Base-by-base conservation (phyloP, 2,888 invertebrate species). In the Copidosoma aretas region DNA sequence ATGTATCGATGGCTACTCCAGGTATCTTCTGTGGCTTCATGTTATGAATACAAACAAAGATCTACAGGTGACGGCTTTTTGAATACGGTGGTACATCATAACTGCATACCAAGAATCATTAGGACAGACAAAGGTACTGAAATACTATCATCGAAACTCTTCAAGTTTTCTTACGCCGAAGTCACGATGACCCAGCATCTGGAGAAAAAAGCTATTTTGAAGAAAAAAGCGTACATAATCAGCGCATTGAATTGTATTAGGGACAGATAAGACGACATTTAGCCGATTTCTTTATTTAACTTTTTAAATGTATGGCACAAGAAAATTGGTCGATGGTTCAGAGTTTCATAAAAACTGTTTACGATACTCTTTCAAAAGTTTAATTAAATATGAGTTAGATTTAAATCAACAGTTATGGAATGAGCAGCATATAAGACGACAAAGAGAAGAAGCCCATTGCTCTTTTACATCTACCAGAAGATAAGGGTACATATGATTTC, bases 1-100 rank as follows among this genome's bases (percentile, higher is more conserved):
- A 12, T 73, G 73, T 32, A 63, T 71, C 14, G 71, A 73, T 58
- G 70, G 73, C 14, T 71, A 54, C 57, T 71, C 65, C 1, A 54
- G 65, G 22, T 64, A 68, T 39, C 53, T 73, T 39, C n/a, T 71
- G 17, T 73, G 70, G 70, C 25, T 67, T 1, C 25, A 71, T 43
- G 67, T 69, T 10, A 64, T 62, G 12, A 25, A 60, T 0, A 60
- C 64, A n/a, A 71, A 71, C 25, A 71, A 71, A 24, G 58, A 61
- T 17, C 71, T 67, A 0, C 54, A 67, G 46, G 63, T 63, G 0
- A 56, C 46, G 15, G 63, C 63, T 17, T 63, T 46, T 32, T 63
- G 56, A 80, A 64, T 19, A 22, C 61, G 0, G 24, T 60, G 14
- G 19, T 68, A 24, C 60, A 67, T 56, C 39, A 63, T 2, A 58